These are phyloP conservation scores for Pomacea canaliculata DNA, from an alignment of 2,888 invertebrate genomes.

Conservation along the genomic window DNA sequence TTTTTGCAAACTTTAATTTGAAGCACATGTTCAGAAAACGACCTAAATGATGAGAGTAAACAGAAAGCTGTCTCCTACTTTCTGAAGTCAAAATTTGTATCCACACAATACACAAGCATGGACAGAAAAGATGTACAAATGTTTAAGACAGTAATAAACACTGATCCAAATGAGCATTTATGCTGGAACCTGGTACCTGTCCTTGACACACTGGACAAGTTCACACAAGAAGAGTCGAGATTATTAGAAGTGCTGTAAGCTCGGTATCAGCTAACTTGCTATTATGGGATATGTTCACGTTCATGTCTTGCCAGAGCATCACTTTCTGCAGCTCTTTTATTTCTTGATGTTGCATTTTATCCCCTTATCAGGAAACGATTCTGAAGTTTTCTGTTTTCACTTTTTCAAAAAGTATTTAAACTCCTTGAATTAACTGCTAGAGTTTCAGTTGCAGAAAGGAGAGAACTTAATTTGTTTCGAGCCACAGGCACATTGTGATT, in stretches of 20 bases:
- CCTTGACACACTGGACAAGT: constrained; percentile 56
- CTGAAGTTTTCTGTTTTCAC: not conserved
- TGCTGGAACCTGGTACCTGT: constrained; percentile 37
- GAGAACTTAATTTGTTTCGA: constrained; percentile 4
- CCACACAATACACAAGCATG: too few relatives aligned
- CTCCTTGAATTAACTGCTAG: too few relatives aligned
- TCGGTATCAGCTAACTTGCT: too few relatives aligned
- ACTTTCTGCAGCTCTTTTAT: too few relatives aligned
- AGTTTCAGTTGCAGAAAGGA: not conserved
- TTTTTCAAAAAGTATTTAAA: not conserved
- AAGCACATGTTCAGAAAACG: too few relatives aligned
- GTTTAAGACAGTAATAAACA: constrained; percentile 37
- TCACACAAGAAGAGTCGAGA: not conserved
- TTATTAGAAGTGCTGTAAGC: not conserved
- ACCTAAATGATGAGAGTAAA: too few relatives aligned
- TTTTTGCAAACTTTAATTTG: too few relatives aligned
- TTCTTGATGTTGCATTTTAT: not conserved
- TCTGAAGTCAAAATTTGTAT: too few relatives aligned
- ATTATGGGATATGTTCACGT: too few relatives aligned
- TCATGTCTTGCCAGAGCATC: too few relatives aligned
- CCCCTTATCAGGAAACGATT: not conserved
- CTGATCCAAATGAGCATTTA: constrained; percentile 59
- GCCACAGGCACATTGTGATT: not conserved
- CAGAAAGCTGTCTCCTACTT: too few relatives aligned
- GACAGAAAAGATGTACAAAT: too few relatives aligned